A percentile compares a stretch with the other conserved stretches of the same genome.
Evolutionary conservation across 2,113 vertebrate species (phyloP).

Genomic region (Hiodon alosoides): DNA sequence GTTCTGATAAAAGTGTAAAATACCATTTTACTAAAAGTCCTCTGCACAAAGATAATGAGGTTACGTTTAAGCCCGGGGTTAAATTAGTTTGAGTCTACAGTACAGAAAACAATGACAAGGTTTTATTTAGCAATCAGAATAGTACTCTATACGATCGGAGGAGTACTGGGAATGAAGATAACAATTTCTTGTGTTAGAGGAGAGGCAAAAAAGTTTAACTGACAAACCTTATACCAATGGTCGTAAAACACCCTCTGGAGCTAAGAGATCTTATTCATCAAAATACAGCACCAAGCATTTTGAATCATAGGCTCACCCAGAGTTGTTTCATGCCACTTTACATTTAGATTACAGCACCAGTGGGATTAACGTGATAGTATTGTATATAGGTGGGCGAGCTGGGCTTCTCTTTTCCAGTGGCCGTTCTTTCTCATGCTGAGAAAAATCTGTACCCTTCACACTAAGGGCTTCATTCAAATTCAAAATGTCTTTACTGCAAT

Average conservation of each 20-base stretch:
- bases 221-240: not conserved
- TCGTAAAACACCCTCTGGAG: not conserved
- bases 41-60: not conserved
- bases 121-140: not conserved
- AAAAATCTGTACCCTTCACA: slow-evolving; percentile 30
- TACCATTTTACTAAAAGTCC: not conserved
- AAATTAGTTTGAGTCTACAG: not conserved
- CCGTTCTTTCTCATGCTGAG: slow-evolving; percentile 24
- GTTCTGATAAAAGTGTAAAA: not conserved
- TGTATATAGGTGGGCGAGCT: slow-evolving; percentile 43
- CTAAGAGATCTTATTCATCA: not conserved
- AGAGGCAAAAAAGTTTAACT: not conserved
- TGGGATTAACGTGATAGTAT: slow-evolving; percentile 38
- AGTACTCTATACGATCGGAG: not conserved
- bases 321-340: slow-evolving; percentile 1
- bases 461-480: slow-evolving; percentile 29
- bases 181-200: not conserved
- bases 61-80: not conserved
- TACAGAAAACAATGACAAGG: not conserved
- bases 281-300: not conserved
- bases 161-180: not conserved
- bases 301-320: not conserved
- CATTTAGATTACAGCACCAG: slow-evolving; percentile 35
- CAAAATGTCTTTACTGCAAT: slow-evolving; percentile 27
- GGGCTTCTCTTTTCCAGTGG: slow-evolving; percentile 4